Base-by-base conservation (phyloP, 2,113 vertebrate species). In the Chiloscyllium plagiosum region DNA sequence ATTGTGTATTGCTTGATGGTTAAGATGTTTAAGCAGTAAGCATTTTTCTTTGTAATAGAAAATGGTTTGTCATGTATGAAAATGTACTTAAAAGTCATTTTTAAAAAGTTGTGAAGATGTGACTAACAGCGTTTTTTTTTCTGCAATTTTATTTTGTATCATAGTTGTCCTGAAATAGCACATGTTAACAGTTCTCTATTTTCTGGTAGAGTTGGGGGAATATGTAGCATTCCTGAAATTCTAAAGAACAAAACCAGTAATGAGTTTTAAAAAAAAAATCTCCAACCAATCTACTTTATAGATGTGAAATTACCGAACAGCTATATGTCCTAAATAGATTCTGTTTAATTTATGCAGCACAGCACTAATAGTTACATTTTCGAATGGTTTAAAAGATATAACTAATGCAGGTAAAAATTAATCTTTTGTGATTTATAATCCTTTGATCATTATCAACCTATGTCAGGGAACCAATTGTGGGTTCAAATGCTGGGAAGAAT, bases 11-110 rank as follows among this genome's bases (percentile, higher is more conserved):
- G 37, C 70, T 70, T 66, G 80, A 83, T 42, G 61, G 33, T 93
- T 95, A 72, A 95, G 69, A 70, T 8, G 72, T n/a, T 42, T 95
- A 3, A 29, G 42, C 69, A 72, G 68, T 70, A 72, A 72, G 29
- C 52, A 65, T 94, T 68, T 94, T 94, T n/a, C 90, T 69, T 94
- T 94, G 93, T 76, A 66, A 33, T 76, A 66, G 33, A 33, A 66
- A 66, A 70, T 72, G 87, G 42, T 61, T 90, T 90, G 87, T 61
- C 47, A 90, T 61, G 87, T 52, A 47, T 19, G 37, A 93, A 33
- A 95, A 72, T 72, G 20, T 72, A 76, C 69, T 95, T 70, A 94
- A 94, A 61, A 90, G 26, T 66, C 92, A 70, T 52, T 66, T 92
- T 87, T 87, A 24, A 52, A 87, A 66, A 50, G 56, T 50, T 72